Conservation (phyloP, 2,113 vertebrate species). For the Nerophis ophidion region DNA sequence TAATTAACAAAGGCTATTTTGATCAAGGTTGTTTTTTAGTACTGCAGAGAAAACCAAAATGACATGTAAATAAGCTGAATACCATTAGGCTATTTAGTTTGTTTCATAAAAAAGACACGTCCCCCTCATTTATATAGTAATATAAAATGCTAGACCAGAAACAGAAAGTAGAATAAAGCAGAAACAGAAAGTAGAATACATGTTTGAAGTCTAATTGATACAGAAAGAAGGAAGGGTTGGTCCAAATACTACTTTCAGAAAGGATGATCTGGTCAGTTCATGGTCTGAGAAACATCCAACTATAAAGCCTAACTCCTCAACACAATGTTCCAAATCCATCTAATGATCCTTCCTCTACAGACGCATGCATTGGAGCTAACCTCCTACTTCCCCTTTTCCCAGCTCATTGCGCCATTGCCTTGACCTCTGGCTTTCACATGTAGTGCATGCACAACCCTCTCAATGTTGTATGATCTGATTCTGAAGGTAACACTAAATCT, state of each 20-base stretch:
- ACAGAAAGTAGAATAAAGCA: neutral
- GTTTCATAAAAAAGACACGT: too few species aligned
- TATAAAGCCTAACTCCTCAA: conserved; percentile 42
- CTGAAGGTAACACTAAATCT: neutral
- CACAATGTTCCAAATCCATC: conserved; percentile 46
- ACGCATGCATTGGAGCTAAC: conserved; percentile 19
- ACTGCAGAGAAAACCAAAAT: too few species aligned
- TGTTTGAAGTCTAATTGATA: conserved; percentile 10
- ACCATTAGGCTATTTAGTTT: too few species aligned
- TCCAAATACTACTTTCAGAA: neutral
- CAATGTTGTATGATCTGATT: neutral
- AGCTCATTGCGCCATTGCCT: neutral
- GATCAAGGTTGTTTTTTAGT: too few species aligned
- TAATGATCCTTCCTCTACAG: conserved; percentile 55
- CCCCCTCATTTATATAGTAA: too few species aligned
- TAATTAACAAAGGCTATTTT: too few species aligned
- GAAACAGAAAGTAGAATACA: neutral
- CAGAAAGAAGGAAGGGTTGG: conserved; percentile 4
- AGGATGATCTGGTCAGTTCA: conserved; percentile 23
- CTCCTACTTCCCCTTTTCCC: conserved; percentile 27
- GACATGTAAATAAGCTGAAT: too few species aligned
- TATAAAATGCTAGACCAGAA: neutral
- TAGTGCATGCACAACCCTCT: neutral
- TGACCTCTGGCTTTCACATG: conserved; percentile 11
- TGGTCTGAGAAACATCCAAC: conserved; percentile 23